Conservation (phyloP, 1,140 invertebrate species). For the Eumeta japonica region DNA sequence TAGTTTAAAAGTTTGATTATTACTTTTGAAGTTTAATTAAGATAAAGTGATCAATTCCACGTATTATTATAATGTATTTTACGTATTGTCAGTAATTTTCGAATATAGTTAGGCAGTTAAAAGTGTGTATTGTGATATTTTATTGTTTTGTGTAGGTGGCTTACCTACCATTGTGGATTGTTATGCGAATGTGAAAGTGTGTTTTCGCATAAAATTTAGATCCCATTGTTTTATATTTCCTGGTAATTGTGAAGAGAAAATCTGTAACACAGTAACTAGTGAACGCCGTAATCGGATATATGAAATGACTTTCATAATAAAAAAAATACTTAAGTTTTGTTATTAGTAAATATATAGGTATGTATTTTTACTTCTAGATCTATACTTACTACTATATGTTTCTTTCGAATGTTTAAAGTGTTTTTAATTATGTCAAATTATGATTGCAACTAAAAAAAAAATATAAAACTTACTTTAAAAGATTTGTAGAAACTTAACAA, state of each 20-base stretch:
- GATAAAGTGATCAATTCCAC: too few relatives aligned
- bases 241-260: slow-evolving; percentile 40
- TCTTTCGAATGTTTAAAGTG: not conserved
- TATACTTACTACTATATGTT: not conserved
- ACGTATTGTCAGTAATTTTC: too few relatives aligned
- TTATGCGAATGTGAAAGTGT: slow-evolving; percentile 46
- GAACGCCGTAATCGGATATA: slow-evolving; percentile 8
- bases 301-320: slow-evolving; percentile 7
- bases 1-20: too few relatives aligned
- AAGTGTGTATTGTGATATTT: too few relatives aligned
- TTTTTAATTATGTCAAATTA: not conserved
- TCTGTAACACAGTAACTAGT: slow-evolving; percentile 31
- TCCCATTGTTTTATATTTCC: slow-evolving; percentile 50
- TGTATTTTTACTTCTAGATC: not conserved
- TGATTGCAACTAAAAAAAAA: not conserved
- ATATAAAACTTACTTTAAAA: not conserved
- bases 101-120: too few relatives aligned
- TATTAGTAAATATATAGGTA: not conserved
- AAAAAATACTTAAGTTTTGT: not conserved
- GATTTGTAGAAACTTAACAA: not conserved
- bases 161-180: slow-evolving; percentile 37
- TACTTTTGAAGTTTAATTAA: too few relatives aligned
- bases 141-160: slow-evolving; percentile 54
- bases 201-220: slow-evolving; percentile 53
- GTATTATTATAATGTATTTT: too few relatives aligned